Conservation (phyloP, 1,140 invertebrate species). For the Dinoponera quadriceps region DNA sequence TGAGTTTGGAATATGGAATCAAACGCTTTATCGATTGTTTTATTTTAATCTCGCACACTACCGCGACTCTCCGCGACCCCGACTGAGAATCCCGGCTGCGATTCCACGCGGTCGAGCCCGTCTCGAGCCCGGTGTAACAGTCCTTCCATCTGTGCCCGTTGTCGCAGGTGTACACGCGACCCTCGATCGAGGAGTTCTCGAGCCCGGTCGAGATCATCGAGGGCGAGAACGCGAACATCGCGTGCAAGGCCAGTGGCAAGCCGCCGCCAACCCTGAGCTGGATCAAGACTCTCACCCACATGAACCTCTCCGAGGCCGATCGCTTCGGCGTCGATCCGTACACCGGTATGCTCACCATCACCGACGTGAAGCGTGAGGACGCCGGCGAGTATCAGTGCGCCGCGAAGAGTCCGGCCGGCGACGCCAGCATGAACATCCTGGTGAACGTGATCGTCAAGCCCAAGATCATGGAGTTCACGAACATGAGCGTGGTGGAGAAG, state of each 20-base stretch:
- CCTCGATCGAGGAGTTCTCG: constrained; percentile 88
- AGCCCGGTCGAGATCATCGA: constrained; percentile 90
- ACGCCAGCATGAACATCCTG: constrained; percentile 87
- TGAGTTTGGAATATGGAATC: too few species aligned
- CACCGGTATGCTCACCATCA: constrained; percentile 90
- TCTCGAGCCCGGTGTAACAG: too few species aligned
- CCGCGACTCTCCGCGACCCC: too few species aligned
- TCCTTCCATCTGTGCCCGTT: neutral
- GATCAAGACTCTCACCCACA: constrained; percentile 89
- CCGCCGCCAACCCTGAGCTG: constrained; percentile 93
- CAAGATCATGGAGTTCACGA: constrained; percentile 91
- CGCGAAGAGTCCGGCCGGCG: constrained; percentile 93
- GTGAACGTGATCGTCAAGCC: constrained; percentile 91
- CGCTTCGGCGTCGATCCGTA: constrained; percentile 91
- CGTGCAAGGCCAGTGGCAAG: constrained; percentile 93
- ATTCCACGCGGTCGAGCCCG: too few species aligned
- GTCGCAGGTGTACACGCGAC: constrained; percentile 91
- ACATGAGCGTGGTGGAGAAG: constrained; percentile 89
- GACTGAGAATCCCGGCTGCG: too few species aligned
- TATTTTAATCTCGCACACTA: too few species aligned
- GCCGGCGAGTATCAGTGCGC: constrained; percentile 93
- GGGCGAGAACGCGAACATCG: constrained; percentile 90
- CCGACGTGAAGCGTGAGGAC: constrained; percentile 91
- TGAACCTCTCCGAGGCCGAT: constrained; percentile 89
- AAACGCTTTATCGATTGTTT: too few species aligned